Evolutionary conservation across 2,797 vertebrate genomes (phyloP).

Genomic region (Sebastes vulpes): DNA sequence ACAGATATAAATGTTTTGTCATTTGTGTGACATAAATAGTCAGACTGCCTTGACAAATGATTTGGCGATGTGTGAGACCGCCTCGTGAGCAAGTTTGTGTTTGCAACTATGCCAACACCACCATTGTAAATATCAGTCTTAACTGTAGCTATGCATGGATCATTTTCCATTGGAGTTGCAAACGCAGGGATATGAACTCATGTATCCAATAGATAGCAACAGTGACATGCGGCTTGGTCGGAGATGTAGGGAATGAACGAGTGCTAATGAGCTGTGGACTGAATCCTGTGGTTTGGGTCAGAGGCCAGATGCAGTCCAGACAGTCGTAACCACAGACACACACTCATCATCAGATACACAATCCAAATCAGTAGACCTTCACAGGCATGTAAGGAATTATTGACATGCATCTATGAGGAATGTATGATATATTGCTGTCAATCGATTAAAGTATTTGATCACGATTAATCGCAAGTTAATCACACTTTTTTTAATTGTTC

Average conservation of each 20-base stretch:
- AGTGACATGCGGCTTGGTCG: conserved; percentile 35
- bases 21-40: not conserved
- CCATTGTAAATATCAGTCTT: not conserved
- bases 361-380: conserved; percentile 33
- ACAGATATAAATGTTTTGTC: not conserved
- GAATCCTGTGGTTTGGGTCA: conserved; percentile 62
- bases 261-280: conserved; percentile 56
- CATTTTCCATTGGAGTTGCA: conserved; percentile 8
- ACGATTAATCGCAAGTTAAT: no score
- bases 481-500: no score
- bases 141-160: not conserved
- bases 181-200: conserved; percentile 23
- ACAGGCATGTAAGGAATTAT: conserved; percentile 21
- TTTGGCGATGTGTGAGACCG: not conserved
- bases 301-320: conserved; percentile 65
- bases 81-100: not conserved
- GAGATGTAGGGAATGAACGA: conserved; percentile 36
- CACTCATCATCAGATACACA: conserved; percentile 55
- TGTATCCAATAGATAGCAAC: conserved; percentile 76
- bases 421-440: not conserved
- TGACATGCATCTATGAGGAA: conserved; percentile 31
- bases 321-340: conserved; percentile 53
- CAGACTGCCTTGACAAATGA: not conserved
- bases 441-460: no score
- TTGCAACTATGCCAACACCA: not conserved